Evolutionary conservation across 1,140 invertebrate species (phyloP).

Genomic region (Pogonognathellus flavescens): DNA sequence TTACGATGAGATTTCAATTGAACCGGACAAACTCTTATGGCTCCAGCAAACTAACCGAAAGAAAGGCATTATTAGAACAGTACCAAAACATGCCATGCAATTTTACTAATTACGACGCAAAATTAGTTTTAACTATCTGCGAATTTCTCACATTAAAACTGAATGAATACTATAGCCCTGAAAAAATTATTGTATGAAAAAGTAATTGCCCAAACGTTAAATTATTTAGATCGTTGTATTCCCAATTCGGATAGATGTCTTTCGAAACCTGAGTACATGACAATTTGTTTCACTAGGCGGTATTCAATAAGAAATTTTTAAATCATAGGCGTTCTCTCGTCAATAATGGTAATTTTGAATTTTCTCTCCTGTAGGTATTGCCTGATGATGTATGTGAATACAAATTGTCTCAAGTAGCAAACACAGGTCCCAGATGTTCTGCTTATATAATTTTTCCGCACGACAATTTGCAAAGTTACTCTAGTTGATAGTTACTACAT

Average conservation of each 20-base stretch:
- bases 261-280: background rate
- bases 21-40: background rate
- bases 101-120: too few relatives aligned
- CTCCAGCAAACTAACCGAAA: too few relatives aligned
- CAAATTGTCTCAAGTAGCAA: conserved; percentile 12
- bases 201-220: too few relatives aligned
- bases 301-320: conserved; percentile 1
- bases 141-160: too few relatives aligned
- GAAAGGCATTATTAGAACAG: too few relatives aligned
- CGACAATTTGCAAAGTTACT: conserved; percentile 42
- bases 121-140: too few relatives aligned
- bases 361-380: conserved; percentile 40
- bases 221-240: too few relatives aligned
- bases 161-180: too few relatives aligned
- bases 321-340: background rate
- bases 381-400: background rate
- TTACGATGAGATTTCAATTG: conserved; percentile 49
- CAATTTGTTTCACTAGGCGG: background rate
- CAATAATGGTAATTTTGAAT: background rate
- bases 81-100: too few relatives aligned
- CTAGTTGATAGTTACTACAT: background rate
- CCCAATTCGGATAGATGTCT: too few relatives aligned
- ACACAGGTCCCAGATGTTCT: background rate
- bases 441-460: conserved; percentile 20
- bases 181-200: too few relatives aligned